Evolutionary conservation across 2,888 invertebrate genomes (phyloP), one percentile per base, ranked within the genome.

Genomic region (Cheilosia vulpina): DNA sequence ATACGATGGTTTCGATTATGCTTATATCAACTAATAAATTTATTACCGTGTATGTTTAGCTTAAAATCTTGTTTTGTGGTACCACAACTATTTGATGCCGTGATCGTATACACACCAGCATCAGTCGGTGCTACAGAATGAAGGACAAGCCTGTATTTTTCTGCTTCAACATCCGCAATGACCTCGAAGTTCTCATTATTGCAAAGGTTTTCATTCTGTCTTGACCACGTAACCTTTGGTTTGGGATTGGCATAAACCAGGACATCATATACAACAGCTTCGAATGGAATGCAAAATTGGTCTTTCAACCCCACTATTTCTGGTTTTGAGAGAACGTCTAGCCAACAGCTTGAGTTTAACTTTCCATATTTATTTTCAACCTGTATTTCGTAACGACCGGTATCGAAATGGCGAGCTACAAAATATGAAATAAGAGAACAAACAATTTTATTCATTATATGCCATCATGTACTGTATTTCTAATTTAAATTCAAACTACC

Each of bases 231-330:
- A 1, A 99, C 95, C 87, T 96, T 96, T 2, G 99, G 97, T 87
- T 96, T 94, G 0, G 99, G 99, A 92, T 97, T 97, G 27, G 98
- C 98, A 88, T 95, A 95, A 2, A 99, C 95, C 52, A 96, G 94
- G 43, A 96, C 96, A 88, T 96, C 95, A 90, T 99, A 96, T 83
- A 95, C 94, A 27, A 96, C 95, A 34, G 95, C 94, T 89, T 97
- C 96, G 71, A 95, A 96, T 1, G 97, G 97, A 79, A 95, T 94
- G 1, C 95, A 95, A 27, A 94, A 94, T 55, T 95, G 93, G 90
- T 97, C 96, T 88, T 94, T 94, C 58, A 97, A 94, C 0, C 95
- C 95, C 78, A 95, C 94, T 80, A 97, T 95, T 92, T 96, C 96
- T 0, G 97, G 97, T 88, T 95, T 93, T 73, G 97, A 93, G 2